Percentiles rank a stretch among this genome's conserved stretches.
Conservation (phyloP, 1,140 invertebrate genomes). For the Dermatophagoides farinae region DNA sequence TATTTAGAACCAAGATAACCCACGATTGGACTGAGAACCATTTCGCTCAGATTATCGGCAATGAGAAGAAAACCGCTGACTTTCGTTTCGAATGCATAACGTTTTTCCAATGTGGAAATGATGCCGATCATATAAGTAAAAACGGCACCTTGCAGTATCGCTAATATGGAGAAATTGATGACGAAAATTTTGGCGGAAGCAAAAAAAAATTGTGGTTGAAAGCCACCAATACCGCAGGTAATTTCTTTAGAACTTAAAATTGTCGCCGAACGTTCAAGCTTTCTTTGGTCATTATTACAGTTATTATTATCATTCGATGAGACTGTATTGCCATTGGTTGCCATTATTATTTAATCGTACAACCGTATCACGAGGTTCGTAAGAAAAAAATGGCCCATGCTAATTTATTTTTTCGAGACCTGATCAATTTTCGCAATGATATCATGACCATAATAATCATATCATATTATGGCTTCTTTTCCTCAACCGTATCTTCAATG, state of each 20-base stretch:
- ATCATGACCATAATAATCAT: no score
- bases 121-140: slow-evolving; percentile 44
- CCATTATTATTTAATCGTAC: no score
- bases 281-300: no score
- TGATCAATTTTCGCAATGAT: no score
- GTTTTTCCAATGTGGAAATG: slow-evolving; percentile 54
- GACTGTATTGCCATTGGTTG: no score
- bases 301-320: no score
- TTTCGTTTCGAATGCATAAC: slow-evolving; percentile 53
- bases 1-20: slow-evolving; percentile 43
- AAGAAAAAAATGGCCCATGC: no score
- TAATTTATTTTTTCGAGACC: no score
- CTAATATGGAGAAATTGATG: slow-evolving; percentile 45
- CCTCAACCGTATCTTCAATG: no score
- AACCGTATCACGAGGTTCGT: no score
- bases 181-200: slow-evolving; percentile 54
- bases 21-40: slow-evolving; percentile 26
- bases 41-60: slow-evolving; percentile 18
- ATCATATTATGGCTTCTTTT: no score
- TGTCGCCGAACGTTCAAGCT: no score
- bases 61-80: slow-evolving; percentile 38
- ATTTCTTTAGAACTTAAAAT: not conserved
- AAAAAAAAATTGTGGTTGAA: slow-evolving; percentile 33
- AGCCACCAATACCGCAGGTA: slow-evolving; percentile 4
- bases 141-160: slow-evolving; percentile 47